phyloP scores from a whole-genome alignment of 1,140 invertebrate species.

The Dreissena rostriformis region DNA sequence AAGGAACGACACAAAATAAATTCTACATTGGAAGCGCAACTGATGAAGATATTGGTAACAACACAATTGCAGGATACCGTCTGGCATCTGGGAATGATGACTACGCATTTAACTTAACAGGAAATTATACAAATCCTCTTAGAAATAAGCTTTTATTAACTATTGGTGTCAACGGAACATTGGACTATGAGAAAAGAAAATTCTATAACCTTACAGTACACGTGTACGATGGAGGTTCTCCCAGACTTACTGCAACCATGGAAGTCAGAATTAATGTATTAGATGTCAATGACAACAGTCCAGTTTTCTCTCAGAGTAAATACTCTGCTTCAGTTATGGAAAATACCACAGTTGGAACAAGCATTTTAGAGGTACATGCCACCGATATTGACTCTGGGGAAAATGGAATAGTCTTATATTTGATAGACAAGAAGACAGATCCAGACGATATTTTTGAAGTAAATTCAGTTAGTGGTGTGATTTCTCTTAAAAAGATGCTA shows the following conservation, averaged over 20 bases:
- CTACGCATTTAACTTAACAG: constrained; percentile 45
- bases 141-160: constrained; percentile 44
- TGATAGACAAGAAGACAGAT: constrained; percentile 82
- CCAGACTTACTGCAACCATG: constrained; percentile 89
- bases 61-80: constrained; percentile 41
- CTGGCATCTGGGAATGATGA: constrained; percentile 34
- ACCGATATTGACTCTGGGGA: constrained; percentile 94
- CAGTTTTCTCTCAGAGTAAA: constrained; percentile 92
- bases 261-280: constrained; percentile 93
- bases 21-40: constrained; percentile 91
- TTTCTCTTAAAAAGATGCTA: constrained; percentile 56
- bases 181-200: constrained; percentile 72
- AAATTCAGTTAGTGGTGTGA: constrained; percentile 57
- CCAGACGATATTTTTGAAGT: constrained; percentile 71
- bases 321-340: constrained; percentile 78
- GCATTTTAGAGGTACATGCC: constrained; percentile 86
- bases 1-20: constrained; percentile 43
- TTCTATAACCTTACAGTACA: constrained; percentile 70
- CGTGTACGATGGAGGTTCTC: constrained; percentile 82
- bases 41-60: constrained; percentile 87
- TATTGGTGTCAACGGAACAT: constrained; percentile 58
- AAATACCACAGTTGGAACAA: constrained; percentile 62
- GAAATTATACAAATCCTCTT: constrained; percentile 7
- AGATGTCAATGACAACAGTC: constrained; percentile 98
- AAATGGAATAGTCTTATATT: constrained; percentile 85